phyloP scores from a whole-genome alignment of 2,113 vertebrate species.

The Chlamydotis undulata region DNA sequence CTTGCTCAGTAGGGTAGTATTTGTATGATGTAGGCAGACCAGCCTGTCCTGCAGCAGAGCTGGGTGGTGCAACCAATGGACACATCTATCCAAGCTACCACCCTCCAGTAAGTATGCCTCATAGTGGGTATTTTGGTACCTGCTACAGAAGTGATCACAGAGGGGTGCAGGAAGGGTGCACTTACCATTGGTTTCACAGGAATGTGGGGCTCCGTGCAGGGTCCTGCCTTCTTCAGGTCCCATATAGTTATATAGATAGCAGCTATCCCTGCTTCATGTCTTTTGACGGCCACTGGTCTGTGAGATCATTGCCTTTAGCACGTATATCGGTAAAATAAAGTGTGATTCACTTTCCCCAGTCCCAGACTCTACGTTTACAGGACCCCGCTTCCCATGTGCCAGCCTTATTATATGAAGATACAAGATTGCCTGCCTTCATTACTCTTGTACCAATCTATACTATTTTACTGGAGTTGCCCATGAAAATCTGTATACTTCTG shows the following conservation, averaged over 20 bases:
- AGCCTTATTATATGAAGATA: neutral
- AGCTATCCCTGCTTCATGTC: neutral
- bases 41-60: neutral
- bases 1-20: neutral
- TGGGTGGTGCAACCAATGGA: neutral
- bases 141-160: neutral
- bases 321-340: neutral
- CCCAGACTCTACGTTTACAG: neutral
- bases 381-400: neutral
- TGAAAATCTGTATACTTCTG: neutral
- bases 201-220: neutral
- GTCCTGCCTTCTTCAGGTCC: neutral
- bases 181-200: neutral
- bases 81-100: neutral
- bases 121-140: neutral
- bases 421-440: neutral
- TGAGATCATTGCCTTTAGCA: neutral
- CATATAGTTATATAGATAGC: neutral
- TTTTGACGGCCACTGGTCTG: neutral
- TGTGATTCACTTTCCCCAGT: neutral
- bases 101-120: neutral
- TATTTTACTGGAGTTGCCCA: neutral
- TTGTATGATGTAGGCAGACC: neutral
- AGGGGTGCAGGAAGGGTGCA: neutral
- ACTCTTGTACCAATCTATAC: neutral